These are phyloP conservation scores for Herminia tarsipennalis DNA, from an alignment of 2,888 invertebrate species.

Conservation along the genomic window DNA sequence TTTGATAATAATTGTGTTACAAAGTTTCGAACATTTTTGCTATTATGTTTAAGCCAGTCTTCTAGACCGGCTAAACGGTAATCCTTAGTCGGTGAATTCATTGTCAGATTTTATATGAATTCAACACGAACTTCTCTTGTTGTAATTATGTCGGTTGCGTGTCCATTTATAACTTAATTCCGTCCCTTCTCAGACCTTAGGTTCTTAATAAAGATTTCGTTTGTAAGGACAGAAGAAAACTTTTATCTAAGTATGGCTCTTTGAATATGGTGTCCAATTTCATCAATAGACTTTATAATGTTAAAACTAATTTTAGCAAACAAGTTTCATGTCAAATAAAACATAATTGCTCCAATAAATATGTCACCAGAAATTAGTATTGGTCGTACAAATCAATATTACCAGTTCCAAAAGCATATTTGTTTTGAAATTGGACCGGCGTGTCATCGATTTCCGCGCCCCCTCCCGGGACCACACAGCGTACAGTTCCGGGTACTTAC, in stretches of 20 bases:
- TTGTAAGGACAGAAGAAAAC: conserved; percentile 2
- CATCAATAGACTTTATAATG: too few species aligned
- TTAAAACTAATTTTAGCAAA: conserved; percentile 5
- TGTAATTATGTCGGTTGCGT: too few species aligned
- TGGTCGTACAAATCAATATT: conserved; percentile 47
- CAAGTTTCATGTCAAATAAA: conserved; percentile 6
- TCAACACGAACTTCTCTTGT: too few species aligned
- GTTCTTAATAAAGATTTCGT: not conserved
- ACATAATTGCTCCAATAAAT: conserved; percentile 8
- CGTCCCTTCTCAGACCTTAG: too few species aligned
- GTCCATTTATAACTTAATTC: too few species aligned
- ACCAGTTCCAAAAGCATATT: conserved; percentile 45
- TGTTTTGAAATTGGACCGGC: conserved; percentile 57
- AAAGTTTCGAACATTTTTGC: conserved; percentile 4
- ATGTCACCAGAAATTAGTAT: conserved; percentile 7
- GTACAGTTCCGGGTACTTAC: conserved; percentile 50
- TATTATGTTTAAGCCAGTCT: too few species aligned
- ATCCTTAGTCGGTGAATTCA: too few species aligned
- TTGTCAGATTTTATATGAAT: too few species aligned
- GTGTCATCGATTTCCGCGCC: conserved; percentile 52
- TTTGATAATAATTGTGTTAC: conserved; percentile 8
- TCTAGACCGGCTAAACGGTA: too few species aligned
- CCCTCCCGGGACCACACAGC: conserved; percentile 50
- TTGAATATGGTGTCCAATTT: too few species aligned
- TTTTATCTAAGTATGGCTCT: too few species aligned